A percentile compares a stretch with the other conserved stretches of the same genome.
These are phyloP conservation scores for Circaetus cinerascens DNA, from an alignment of 2,113 vertebrate species.

Conservation along the genomic window DNA sequence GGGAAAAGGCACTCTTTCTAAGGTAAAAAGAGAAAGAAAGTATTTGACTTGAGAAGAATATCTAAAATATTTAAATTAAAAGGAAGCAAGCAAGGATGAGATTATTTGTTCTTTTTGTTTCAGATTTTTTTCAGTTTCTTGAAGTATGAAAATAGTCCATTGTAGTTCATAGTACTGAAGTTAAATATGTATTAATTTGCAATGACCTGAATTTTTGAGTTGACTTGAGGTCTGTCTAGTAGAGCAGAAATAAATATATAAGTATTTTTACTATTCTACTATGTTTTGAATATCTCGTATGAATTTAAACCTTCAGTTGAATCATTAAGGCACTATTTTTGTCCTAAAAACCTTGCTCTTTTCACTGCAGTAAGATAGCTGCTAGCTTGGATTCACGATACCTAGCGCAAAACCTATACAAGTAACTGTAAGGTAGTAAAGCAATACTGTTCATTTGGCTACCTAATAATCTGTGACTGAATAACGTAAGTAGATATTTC, in stretches of 20 bases:
- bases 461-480: not conserved
- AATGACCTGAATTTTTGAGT: not conserved
- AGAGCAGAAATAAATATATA: not conserved
- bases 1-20: not conserved
- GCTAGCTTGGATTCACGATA: not conserved
- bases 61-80: not conserved
- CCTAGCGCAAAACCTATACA: not conserved
- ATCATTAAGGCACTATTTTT: not conserved
- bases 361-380: not conserved
- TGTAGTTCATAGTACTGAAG: not conserved
- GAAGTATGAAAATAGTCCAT: not conserved
- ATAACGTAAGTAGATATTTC: not conserved
- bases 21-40: not conserved
- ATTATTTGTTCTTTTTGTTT: not conserved
- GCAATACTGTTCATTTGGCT: not conserved
- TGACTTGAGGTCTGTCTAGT: not conserved
- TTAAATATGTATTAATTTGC: not conserved
- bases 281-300: not conserved
- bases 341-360: not conserved
- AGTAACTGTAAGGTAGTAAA: not conserved
- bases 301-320: not conserved
- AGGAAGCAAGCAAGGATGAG: not conserved
- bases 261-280: not conserved
- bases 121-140: not conserved
- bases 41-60: not conserved